Conservation (phyloP, 2,797 vertebrate species). For the Bufotes viridis region DNA sequence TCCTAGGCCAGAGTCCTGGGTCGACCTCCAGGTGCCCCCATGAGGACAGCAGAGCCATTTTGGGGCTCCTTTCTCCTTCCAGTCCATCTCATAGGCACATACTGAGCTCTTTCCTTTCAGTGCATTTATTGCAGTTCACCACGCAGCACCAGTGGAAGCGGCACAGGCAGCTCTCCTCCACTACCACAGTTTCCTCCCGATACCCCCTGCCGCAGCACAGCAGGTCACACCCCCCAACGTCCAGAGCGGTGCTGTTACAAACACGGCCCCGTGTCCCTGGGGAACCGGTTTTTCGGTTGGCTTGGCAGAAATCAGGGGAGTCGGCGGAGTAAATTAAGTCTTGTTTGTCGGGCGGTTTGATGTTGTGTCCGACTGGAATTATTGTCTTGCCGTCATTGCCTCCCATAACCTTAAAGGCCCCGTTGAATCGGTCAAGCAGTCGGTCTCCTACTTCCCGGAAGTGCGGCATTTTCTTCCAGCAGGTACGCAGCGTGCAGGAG, state of each 20-base stretch:
- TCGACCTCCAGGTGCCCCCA: neutral
- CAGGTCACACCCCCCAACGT: slow-evolving; percentile 94
- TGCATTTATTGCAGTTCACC: slow-evolving; percentile 96
- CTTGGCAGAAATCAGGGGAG: slow-evolving; percentile 94
- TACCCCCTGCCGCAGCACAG: slow-evolving; percentile 93
- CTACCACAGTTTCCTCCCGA: slow-evolving; percentile 87
- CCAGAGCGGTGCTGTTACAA: slow-evolving; percentile 96
- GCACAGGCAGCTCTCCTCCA: slow-evolving; percentile 97
- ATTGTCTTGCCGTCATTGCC: slow-evolving; percentile 95
- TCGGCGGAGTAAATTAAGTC: slow-evolving; percentile 96
- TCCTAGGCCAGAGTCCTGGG: neutral
- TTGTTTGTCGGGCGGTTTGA: slow-evolving; percentile 92
- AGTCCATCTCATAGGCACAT: slow-evolving; percentile 83
- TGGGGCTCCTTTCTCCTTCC: neutral
- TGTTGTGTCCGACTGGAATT: slow-evolving; percentile 91
- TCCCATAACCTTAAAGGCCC: slow-evolving; percentile 96
- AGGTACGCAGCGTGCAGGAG: slow-evolving; percentile 93
- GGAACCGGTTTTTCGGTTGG: slow-evolving; percentile 93
- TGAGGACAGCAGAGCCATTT: neutral
- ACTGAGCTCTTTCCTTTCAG: slow-evolving; percentile 91
- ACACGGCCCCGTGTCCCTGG: slow-evolving; percentile 89
- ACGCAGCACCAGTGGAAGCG: slow-evolving; percentile 99
- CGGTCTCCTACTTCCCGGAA: slow-evolving; percentile 95
- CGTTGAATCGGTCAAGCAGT: slow-evolving; percentile 93
- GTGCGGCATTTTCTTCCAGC: slow-evolving; percentile 98